phyloP scores from a whole-genome alignment of 2,113 vertebrate genomes.

The Okapia johnstoni region DNA sequence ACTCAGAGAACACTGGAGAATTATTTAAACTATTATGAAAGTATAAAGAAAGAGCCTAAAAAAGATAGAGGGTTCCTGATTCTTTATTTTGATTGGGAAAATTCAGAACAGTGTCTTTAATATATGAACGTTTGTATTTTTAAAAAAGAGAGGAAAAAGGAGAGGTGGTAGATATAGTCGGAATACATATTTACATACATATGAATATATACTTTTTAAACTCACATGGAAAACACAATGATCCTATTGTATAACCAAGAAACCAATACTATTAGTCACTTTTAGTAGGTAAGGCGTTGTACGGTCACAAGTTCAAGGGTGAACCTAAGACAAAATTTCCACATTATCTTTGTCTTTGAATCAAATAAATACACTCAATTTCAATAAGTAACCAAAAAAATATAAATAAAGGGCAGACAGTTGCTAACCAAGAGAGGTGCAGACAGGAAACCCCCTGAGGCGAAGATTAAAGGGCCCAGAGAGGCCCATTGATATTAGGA shows the following conservation, averaged over 20 bases:
- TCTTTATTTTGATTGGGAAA: background rate
- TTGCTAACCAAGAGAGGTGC: background rate
- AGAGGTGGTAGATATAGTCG: background rate
- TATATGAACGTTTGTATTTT: background rate
- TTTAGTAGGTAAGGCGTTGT: rapidly evolving
- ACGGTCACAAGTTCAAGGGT: background rate
- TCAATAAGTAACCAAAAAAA: background rate
- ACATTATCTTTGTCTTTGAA: background rate
- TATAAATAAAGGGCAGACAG: background rate
- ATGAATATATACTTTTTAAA: background rate
- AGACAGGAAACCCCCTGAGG: background rate
- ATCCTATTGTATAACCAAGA: background rate
- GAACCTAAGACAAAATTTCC: background rate
- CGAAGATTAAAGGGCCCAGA: background rate
- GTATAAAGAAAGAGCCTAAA: background rate
- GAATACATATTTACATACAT: background rate
- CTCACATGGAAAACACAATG: background rate
- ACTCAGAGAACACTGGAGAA: background rate
- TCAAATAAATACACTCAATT: background rate
- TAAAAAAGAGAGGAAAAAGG: background rate
- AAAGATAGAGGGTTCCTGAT: background rate
- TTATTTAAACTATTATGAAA: background rate
- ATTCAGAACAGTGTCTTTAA: background rate
- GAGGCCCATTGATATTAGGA: background rate
- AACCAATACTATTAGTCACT: background rate